phyloP scores from a whole-genome alignment of 1,140 invertebrate species.

The Leptopilina clavipes region DNA sequence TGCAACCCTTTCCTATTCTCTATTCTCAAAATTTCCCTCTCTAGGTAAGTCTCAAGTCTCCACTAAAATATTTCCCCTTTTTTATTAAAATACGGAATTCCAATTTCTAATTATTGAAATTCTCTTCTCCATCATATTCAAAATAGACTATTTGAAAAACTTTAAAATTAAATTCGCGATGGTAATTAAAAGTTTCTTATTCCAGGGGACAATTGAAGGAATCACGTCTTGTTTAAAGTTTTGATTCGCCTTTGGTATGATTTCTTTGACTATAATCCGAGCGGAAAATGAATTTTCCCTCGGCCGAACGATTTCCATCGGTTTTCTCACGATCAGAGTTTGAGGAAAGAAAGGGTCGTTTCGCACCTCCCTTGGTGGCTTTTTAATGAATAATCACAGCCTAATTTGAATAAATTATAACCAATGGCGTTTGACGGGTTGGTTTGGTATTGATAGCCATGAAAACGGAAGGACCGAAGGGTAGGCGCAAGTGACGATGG shows the following conservation, averaged over 20 bases:
- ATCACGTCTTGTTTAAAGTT: constrained; percentile 24
- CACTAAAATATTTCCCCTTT: too few relatives aligned
- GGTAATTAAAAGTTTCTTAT: constrained; percentile 10
- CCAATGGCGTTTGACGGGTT: constrained; percentile 62
- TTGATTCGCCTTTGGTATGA: constrained; percentile 2
- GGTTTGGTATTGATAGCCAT: constrained; percentile 57
- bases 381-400: constrained; percentile 64
- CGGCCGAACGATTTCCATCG: constrained; percentile 49
- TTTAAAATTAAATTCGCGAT: not conserved
- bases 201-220: constrained; percentile 15
- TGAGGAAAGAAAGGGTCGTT: constrained; percentile 46
- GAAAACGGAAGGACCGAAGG: constrained; percentile 52
- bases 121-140: too few relatives aligned
- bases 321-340: constrained; percentile 43
- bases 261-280: constrained; percentile 38
- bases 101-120: too few relatives aligned
- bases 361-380: constrained; percentile 51
- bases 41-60: too few relatives aligned
- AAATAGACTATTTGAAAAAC: too few relatives aligned
- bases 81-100: too few relatives aligned
- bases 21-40: constrained; percentile 12
- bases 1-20: constrained; percentile 39
- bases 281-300: constrained; percentile 51
- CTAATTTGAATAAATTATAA: constrained; percentile 66
- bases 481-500: constrained; percentile 38